A percentile compares a stretch with the other conserved stretches of the same genome.
These are phyloP conservation scores for Morbakka virulenta DNA, from an alignment of 30 jellyfish, hydroid and myxozoan species.

Conservation along the genomic window DNA sequence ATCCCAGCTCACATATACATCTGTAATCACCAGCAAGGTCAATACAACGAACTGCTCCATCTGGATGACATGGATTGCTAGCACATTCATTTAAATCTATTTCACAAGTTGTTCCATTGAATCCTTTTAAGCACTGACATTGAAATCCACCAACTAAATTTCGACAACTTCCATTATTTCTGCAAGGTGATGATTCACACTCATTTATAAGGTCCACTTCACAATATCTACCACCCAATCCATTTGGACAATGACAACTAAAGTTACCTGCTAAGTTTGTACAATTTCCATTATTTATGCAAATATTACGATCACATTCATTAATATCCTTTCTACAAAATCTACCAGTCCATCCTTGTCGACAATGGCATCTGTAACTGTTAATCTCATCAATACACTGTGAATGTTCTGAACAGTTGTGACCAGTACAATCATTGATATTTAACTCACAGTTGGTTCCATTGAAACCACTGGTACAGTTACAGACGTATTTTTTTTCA, in stretches of 20 bases:
- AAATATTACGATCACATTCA: conserved; percentile 37
- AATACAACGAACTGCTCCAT: conserved; percentile 47
- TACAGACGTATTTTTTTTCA: conserved; percentile 31
- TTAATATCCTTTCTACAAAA: conserved; percentile 63
- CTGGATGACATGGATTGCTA: conserved; percentile 50
- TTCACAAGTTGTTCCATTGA: conserved; percentile 51
- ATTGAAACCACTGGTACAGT: conserved; percentile 58
- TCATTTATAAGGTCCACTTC: conserved; percentile 68
- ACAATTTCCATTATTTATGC: conserved; percentile 54
- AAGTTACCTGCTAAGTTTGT: conserved; percentile 60
- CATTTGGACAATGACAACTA: conserved; percentile 62
- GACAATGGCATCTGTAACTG: conserved; percentile 42
- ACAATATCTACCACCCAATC: conserved; percentile 67
- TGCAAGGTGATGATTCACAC: conserved; percentile 60
- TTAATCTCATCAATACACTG: conserved; percentile 34
- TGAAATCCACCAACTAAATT: conserved; percentile 43
- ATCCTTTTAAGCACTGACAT: conserved; percentile 55
- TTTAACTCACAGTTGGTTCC: conserved; percentile 66
- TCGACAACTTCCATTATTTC: conserved; percentile 42
- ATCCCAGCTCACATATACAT: conserved; percentile 58
- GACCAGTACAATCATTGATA: conserved; percentile 53
- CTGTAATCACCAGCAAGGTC: conserved; percentile 47
- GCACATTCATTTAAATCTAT: conserved; percentile 61
- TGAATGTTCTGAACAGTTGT: conserved; percentile 38
- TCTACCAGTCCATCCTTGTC: conserved; percentile 64